Conservation (phyloP, 2,888 invertebrate species). For the Scaptomyza polygonia region DNA sequence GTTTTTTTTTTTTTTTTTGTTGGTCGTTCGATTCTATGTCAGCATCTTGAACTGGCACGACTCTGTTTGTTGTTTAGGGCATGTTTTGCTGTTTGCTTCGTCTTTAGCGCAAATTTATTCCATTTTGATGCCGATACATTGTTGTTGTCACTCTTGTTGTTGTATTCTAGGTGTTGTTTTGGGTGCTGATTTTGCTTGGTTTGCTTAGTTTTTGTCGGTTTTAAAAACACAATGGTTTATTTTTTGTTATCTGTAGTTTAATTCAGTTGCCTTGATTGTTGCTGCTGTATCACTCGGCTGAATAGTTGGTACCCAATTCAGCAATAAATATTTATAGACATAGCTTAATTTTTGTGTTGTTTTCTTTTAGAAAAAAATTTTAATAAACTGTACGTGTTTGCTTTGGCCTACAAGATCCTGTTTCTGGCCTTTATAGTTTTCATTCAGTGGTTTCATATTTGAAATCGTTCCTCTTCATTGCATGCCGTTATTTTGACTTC, state of each 20-base stretch:
- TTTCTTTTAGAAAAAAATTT: too few species aligned
- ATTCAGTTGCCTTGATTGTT: constrained; percentile 40
- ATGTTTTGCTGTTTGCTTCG: constrained; percentile 46
- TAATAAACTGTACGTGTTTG: too few species aligned
- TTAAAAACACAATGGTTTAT: constrained; percentile 59
- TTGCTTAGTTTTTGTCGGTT: constrained; percentile 33
- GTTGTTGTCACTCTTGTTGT: constrained; percentile 43
- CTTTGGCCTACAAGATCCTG: too few species aligned
- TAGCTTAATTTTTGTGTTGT: neutral
- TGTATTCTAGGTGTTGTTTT: constrained; percentile 7
- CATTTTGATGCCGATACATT: constrained; percentile 59
- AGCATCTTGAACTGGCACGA: constrained; percentile 53
- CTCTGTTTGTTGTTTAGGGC: constrained; percentile 50
- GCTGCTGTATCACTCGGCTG: neutral
- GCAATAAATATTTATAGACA: neutral
- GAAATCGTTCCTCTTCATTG: constrained; percentile 5
- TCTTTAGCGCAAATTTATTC: constrained; percentile 35
- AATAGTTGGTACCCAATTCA: neutral
- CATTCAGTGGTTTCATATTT: neutral
- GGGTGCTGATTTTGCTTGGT: constrained; percentile 19
- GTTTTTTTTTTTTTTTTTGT: constrained; percentile 9
- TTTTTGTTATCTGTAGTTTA: constrained; percentile 40
- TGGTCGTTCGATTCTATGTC: constrained; percentile 9
- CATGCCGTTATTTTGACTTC: constrained; percentile 5
- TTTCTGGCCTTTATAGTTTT: neutral